A percentile compares a stretch with the other conserved stretches of the same genome.
These are phyloP conservation scores for Yoshiicerus persimilis DNA, from an alignment of 1,140 invertebrate genomes.

Conservation along the genomic window DNA sequence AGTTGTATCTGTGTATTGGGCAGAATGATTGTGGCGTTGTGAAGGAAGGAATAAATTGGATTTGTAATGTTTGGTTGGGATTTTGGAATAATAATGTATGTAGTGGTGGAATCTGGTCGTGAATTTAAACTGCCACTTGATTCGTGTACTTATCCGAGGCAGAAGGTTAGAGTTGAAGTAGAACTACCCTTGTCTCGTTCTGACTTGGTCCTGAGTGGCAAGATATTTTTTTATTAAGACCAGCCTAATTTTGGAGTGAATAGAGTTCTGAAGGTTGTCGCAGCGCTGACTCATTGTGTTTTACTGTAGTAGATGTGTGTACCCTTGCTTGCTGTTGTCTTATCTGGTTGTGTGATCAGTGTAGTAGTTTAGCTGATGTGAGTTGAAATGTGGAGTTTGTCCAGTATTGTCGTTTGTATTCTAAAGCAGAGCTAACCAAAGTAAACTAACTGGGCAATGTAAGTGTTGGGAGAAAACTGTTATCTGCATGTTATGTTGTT, in stretches of 20 bases:
- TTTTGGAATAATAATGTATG: background rate
- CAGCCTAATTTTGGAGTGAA: background rate
- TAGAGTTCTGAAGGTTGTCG: slow-evolving; percentile 2
- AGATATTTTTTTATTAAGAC: background rate
- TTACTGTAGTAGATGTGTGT: background rate
- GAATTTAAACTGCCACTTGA: background rate
- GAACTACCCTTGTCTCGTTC: no score
- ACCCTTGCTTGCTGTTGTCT: background rate
- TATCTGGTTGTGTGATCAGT: background rate
- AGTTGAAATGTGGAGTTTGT: background rate
- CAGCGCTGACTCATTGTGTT: background rate
- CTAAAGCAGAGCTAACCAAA: background rate
- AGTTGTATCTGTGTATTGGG: background rate
- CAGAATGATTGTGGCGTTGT: background rate
- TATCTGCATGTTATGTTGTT: background rate
- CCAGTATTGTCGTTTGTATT: background rate
- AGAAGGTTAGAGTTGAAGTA: no score
- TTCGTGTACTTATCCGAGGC: background rate
- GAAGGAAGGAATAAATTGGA: background rate
- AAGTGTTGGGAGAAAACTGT: background rate
- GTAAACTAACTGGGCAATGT: background rate
- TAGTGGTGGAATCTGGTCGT: background rate
- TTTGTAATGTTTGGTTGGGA: background rate
- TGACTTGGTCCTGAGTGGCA: background rate
- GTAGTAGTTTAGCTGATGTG: background rate